Evolutionary conservation across 2,888 invertebrate species (phyloP), one percentile per base, ranked within the genome.

Genomic region (Hemithea aestivaria): DNA sequence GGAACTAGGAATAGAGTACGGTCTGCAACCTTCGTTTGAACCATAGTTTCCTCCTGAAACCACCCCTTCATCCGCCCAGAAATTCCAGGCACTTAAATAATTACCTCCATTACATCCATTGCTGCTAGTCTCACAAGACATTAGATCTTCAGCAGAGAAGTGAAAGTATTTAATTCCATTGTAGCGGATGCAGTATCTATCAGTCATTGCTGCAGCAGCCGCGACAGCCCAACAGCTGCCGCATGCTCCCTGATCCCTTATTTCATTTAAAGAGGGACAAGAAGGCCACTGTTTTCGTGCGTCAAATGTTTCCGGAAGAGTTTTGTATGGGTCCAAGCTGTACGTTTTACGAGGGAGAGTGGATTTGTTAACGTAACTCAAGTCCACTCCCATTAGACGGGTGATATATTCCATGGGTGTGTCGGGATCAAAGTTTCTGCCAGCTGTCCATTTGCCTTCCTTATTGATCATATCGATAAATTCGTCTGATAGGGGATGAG

Each of bases 181-280:
- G 0, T 94, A 93, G 59, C 92, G 92, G 54, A 95, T 95, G 74
- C 96, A 97, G 21, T 92, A 89, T 32, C 96, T 88, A 74, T 96
- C 96, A 1, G 95, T 94, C 93, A 96, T 96, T 1, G 96, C 94
- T 74, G 95, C 95, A 0, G 94, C 96, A 2, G 96, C 95, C 16
- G 94, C 96, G 70, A 96, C 95, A 1, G 96, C 96, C 96, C 96
- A 96, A 79, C 97, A 97, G 20, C 96, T 96, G 9, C 97, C 97
- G 67, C 97, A 97, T 7, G 93, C 92, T 2, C 94, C 95, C 50
- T 96, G 96, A 75, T 96, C 95, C 48, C 96, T 88, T 37, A 96
- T 90, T 80, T 95, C 94, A 31, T 87, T 87, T 52, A 97, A 90
- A 2, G 96, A 94, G 0, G 95, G 94, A 63, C 97, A 97, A 57